Evolutionary conservation across 2,113 vertebrate genomes (phyloP).

Genomic region (Odontesthes bonariensis): DNA sequence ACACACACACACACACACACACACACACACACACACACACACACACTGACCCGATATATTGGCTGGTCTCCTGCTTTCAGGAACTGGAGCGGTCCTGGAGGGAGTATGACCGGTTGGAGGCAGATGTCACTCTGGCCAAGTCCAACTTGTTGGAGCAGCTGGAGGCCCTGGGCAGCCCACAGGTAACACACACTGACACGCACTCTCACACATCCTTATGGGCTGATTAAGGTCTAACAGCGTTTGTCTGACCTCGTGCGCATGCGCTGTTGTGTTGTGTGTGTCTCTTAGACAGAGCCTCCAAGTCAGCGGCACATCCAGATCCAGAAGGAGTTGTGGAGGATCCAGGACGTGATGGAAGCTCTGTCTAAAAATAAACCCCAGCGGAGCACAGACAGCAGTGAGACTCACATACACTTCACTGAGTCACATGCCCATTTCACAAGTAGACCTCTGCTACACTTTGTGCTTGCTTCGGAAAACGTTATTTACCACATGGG

Average conservation of each 20-base stretch:
- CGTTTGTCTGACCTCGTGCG: slow-evolving; percentile 13
- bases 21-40: not conserved
- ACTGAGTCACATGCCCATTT: not conserved
- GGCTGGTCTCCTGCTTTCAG: slow-evolving; percentile 72
- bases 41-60: not conserved
- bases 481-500: too few species aligned
- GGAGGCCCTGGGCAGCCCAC: slow-evolving; percentile 89
- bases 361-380: slow-evolving; percentile 92
- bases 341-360: slow-evolving; percentile 97
- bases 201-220: slow-evolving; percentile 7
- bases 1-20: not conserved
- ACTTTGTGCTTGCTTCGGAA: too few species aligned
- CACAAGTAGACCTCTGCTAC: not conserved
- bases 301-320: slow-evolving; percentile 93
- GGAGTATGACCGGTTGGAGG: slow-evolving; percentile 91
- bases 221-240: not conserved
- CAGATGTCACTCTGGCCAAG: slow-evolving; percentile 88
- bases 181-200: slow-evolving; percentile 67
- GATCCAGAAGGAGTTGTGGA: slow-evolving; percentile 98
- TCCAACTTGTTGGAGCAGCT: slow-evolving; percentile 92
- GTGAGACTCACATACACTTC: slow-evolving; percentile 37
- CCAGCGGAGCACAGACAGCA: slow-evolving; percentile 77
- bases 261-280: slow-evolving; percentile 8
- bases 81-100: slow-evolving; percentile 92
- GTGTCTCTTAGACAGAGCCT: slow-evolving; percentile 87